Percentiles rank a stretch among this genome's conserved stretches.
Conservation (phyloP, 2,113 vertebrate species). For the Camelus bactrianus region DNA sequence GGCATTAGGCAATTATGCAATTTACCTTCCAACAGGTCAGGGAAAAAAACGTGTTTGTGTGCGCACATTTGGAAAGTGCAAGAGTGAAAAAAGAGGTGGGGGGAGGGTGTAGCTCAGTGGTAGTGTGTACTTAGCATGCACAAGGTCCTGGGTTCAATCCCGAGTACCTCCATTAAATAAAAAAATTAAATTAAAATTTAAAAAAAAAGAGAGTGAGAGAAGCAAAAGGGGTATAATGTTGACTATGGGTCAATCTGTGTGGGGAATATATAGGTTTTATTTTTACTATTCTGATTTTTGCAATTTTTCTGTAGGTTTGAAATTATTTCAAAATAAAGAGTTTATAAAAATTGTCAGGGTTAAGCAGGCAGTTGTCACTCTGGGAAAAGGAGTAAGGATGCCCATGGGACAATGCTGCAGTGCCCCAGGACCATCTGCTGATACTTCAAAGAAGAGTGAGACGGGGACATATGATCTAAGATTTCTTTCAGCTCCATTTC, state of each 20-base stretch:
- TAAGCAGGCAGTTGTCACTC: neutral
- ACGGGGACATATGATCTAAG: neutral
- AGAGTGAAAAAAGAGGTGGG: neutral
- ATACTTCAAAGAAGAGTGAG: neutral
- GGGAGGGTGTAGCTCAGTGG: too few species aligned
- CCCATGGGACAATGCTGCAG: neutral
- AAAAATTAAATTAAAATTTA: too few species aligned
- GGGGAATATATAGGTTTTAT: neutral
- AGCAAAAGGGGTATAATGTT: neutral
- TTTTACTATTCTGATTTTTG: neutral
- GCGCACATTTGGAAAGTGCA: neutral
- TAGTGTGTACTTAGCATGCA: too few species aligned
- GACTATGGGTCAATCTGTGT: neutral
- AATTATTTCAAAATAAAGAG: constrained; percentile 43
- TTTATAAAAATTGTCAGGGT: neutral
- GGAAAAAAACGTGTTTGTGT: neutral
- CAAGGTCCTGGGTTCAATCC: too few species aligned
- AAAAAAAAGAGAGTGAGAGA: neutral
- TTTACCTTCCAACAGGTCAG: neutral
- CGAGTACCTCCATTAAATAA: too few species aligned
- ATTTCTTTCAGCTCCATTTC: neutral
- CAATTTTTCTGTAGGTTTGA: constrained; percentile 27
- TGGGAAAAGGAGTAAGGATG: neutral
- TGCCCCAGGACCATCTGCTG: neutral
- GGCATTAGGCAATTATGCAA: neutral